Percentiles rank a stretch among this genome's conserved stretches.
Conservation (phyloP, 2,797 vertebrate species). For the Danio jaintianensis region DNA sequence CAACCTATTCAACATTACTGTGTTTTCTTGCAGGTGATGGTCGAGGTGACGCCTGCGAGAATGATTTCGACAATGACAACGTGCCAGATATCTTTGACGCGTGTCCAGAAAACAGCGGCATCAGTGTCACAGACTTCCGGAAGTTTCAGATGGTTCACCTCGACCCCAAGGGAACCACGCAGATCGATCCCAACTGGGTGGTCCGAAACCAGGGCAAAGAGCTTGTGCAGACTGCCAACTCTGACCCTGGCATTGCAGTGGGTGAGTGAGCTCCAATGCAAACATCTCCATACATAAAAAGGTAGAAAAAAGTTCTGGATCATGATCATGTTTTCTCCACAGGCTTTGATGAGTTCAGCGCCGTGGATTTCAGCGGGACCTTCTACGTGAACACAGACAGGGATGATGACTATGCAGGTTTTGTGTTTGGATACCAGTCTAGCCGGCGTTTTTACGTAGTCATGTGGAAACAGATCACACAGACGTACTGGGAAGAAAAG, state of each 20-base stretch:
- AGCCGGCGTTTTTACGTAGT: constrained; percentile 95
- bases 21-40: constrained; percentile 81
- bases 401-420: constrained; percentile 95
- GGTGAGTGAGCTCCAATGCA: constrained; percentile 76
- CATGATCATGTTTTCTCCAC: constrained; percentile 12
- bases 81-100: constrained; percentile 91
- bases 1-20: neutral
- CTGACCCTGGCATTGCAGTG: constrained; percentile 95
- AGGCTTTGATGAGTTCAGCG: constrained; percentile 92
- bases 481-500: constrained; percentile 96
- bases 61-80: constrained; percentile 95
- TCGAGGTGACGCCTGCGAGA: constrained; percentile 91
- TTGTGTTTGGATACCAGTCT: constrained; percentile 96
- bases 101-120: constrained; percentile 91
- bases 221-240: constrained; percentile 94
- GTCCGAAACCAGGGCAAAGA: constrained; percentile 95
- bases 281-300: neutral
- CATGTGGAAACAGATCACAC: constrained; percentile 98
- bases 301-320: neutral
- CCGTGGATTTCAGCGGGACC: constrained; percentile 96
- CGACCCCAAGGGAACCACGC: constrained; percentile 95
- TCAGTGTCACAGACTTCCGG: constrained; percentile 91
- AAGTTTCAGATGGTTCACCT: constrained; percentile 95
- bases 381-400: constrained; percentile 97
- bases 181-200: constrained; percentile 96